Evolutionary conservation across 2,888 invertebrate genomes (phyloP).

Genomic region (Cyaniris semiargus): DNA sequence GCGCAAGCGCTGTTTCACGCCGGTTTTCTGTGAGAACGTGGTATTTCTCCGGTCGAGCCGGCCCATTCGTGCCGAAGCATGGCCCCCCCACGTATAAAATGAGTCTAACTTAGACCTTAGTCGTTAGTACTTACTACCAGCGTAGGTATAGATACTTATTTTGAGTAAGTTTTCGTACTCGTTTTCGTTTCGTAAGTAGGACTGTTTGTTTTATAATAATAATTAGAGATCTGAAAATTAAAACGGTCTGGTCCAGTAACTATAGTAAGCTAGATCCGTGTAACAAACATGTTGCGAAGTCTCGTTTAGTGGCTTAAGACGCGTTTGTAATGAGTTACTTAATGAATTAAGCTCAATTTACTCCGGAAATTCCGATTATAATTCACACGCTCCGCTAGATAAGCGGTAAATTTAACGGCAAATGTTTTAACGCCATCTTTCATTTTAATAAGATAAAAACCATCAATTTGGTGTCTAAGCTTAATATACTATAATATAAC

Average conservation of each 20-base stretch:
- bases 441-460: neutral
- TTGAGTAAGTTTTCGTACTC: too few species aligned
- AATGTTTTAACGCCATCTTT: slow-evolving; percentile 12
- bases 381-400: slow-evolving; percentile 32
- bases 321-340: slow-evolving; percentile 63
- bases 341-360: slow-evolving; percentile 69
- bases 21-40: too few species aligned
- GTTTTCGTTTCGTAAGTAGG: too few species aligned
- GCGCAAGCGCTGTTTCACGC: too few species aligned
- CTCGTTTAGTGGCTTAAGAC: slow-evolving; percentile 62
- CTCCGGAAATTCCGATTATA: slow-evolving; percentile 39
- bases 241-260: neutral
- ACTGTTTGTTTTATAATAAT: too few species aligned
- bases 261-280: slow-evolving; percentile 40
- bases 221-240: neutral
- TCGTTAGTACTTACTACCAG: too few species aligned
- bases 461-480: neutral
- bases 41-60: too few species aligned
- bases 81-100: too few species aligned
- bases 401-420: slow-evolving; percentile 24
- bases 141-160: too few species aligned
- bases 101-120: too few species aligned
- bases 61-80: too few species aligned
- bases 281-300: slow-evolving; percentile 53
- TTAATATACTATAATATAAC: too few species aligned